A percentile compares a stretch with the other conserved stretches of the same genome.
Evolutionary conservation across 2,113 vertebrate species (phyloP).

Genomic region (Saimiri boliviensis): DNA sequence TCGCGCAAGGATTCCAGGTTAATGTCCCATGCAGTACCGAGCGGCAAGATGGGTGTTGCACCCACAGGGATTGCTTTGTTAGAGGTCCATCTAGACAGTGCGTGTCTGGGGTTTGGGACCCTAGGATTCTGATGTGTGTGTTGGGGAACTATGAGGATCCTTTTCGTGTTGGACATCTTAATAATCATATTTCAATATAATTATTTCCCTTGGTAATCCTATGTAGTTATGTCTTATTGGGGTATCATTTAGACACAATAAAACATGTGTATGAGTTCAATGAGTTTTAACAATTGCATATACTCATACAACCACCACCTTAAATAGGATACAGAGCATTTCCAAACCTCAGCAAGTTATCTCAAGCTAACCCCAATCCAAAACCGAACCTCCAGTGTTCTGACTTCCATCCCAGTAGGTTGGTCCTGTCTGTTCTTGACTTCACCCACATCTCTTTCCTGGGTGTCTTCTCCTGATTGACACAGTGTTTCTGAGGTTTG

Average conservation of each 20-base stretch:
- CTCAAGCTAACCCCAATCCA: background rate
- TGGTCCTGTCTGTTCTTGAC: background rate
- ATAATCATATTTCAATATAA: background rate
- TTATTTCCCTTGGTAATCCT: background rate
- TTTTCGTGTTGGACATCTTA: background rate
- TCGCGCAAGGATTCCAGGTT: background rate
- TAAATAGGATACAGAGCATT: background rate
- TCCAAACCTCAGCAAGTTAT: background rate
- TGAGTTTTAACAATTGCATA: background rate
- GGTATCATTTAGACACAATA: background rate
- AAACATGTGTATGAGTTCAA: background rate
- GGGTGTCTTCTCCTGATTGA: background rate
- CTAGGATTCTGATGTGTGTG: background rate
- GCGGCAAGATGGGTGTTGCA: too few relatives aligned
- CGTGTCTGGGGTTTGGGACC: background rate
- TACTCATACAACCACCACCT: background rate
- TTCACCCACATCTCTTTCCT: background rate
- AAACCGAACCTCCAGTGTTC: background rate
- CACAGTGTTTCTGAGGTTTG: background rate
- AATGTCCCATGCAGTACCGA: fast-evolving
- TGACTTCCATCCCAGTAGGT: background rate
- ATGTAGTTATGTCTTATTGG: background rate
- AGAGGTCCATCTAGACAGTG: background rate
- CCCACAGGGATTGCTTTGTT: background rate
- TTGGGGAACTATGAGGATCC: background rate